Base-by-base conservation (phyloP, 2,888 invertebrate species). In the Cryptocephalus moraei region DNA sequence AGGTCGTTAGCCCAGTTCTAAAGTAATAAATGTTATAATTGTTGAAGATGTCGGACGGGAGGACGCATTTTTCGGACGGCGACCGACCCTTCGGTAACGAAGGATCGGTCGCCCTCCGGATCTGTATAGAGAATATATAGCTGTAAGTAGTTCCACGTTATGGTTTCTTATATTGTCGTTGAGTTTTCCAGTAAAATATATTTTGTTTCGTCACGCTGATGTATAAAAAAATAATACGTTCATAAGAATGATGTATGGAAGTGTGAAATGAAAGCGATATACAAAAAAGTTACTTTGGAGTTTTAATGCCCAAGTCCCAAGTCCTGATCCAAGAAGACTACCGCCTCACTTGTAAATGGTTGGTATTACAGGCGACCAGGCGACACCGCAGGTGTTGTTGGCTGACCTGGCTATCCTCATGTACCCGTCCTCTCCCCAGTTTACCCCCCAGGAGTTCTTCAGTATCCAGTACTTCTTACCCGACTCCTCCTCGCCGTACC, bases 241-340 rank as follows among this genome's bases (percentile, higher is more conserved):
- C 66, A 60, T 63, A 63, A 64, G 60, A 65, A 66, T 31, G 31
- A 40, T 67, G 66, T 67, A 66, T 63, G 65, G 64, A 64, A 65
- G 64, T 68, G 67, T 67, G 66, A 66, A 67, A 67, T 63, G 63
- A 64, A 64, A 64, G 60, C 52, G 58, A 63, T 57, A 56, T 56
- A 63, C 22, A 22, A 6, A 22, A 22, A 22, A 22, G 62, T 63
- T 46, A 44, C 9, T 41, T 32, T n/a, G 12, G 1, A 33, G 47
- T 52, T 52, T 52, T 46, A 52, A 50, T 52, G 45, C 36, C 22
- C 10, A 34, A 34, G 11, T 32, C 13, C 11, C 33, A n/a, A 43
- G n/a, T 32, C n/a, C 11, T 43, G 43, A 31, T 11, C n/a, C n/a
- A n/a, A n/a, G n/a, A n/a, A n/a, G n/a, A n/a, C 6, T 22, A 22